phyloP scores from a whole-genome alignment of 2,113 vertebrate species.

The Coryphaenoides rupestris region DNA sequence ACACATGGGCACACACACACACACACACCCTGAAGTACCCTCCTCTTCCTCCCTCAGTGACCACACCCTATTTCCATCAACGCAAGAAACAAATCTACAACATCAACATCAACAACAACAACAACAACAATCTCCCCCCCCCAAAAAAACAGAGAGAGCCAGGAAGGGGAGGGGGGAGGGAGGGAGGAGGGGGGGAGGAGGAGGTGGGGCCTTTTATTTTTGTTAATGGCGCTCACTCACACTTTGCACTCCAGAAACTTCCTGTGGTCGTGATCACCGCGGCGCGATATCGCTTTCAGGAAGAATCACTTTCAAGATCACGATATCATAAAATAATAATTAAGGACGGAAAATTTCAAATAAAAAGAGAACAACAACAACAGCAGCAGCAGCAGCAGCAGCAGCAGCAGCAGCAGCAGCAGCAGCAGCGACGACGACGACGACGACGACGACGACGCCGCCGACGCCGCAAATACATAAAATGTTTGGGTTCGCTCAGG shows the following conservation, averaged over 20 bases:
- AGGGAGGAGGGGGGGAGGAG: too few relatives aligned
- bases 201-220: constrained; percentile 35
- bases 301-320: constrained; percentile 17
- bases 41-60: constrained; percentile 49
- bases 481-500: constrained; percentile 80
- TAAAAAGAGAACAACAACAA: constrained; percentile 59
- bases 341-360: too few relatives aligned
- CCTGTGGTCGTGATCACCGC: constrained; percentile 95
- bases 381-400: too few relatives aligned
- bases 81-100: constrained; percentile 57
- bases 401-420: too few relatives aligned
- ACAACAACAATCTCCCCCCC: too few relatives aligned
- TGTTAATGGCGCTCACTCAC: constrained; percentile 93
- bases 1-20: neutral
- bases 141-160: constrained; percentile 51
- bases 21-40: constrained; percentile 1
- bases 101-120: constrained; percentile 39
- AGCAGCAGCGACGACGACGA: too few relatives aligned
- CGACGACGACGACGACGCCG: too few relatives aligned
- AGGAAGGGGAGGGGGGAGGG: constrained; percentile 61
- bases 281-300: constrained; percentile 88
- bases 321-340: too few relatives aligned
- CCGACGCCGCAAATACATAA: constrained; percentile 78
- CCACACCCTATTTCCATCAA: constrained; percentile 94
- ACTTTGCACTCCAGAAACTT: constrained; percentile 94